Evolutionary conservation across 2,797 vertebrate genomes (phyloP), one percentile per base, ranked within the genome.

Genomic region (Corythornis leucogaster): DNA sequence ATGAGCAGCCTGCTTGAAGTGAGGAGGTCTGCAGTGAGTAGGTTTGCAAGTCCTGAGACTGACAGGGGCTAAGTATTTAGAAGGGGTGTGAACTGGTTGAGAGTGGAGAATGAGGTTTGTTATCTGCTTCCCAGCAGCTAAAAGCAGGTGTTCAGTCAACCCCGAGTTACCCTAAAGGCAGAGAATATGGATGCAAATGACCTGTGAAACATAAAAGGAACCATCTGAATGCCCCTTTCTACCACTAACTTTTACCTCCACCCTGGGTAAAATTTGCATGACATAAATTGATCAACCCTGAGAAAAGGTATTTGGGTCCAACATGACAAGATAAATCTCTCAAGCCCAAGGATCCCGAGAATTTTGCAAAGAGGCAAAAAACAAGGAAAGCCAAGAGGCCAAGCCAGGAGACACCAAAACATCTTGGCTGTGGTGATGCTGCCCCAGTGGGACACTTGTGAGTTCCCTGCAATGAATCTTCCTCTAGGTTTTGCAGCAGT

Each of bases 141-240:
- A 89, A 92, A 92, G 67, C 82, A 96, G 93, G 83, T 96, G 95
- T 91, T 95, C 77, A 83, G 48, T 89, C 67, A 43, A 78, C 26
- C 20, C 50, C 74, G 71, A 90, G 76, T 90, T 90, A 57, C 95
- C 95, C 81, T 94, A 26, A 89, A 94, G 93, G 90, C 86, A 83
- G 81, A 95, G 89, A 95, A 96, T 92, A 90, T 78, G 64, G 67
- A 95, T 96, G 94, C 94, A 96, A 95, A 96, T 94, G 48, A 87
- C 70, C 46, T 46, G 55, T 45, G 55, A 93, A 94, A 86, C 90
- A 92, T 92, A 63, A 96, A 94, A 95, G 78, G 87, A 94, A 80
- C 58, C 22, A 30, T 87, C 92, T 77, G 88, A 94, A 67, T 89
- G 69, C 73, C 76, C 76, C 46, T 94, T 90, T 95, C 81, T 92